phyloP scores from a whole-genome alignment of 2,888 invertebrate species.

The Dolichopus griseipennis region DNA sequence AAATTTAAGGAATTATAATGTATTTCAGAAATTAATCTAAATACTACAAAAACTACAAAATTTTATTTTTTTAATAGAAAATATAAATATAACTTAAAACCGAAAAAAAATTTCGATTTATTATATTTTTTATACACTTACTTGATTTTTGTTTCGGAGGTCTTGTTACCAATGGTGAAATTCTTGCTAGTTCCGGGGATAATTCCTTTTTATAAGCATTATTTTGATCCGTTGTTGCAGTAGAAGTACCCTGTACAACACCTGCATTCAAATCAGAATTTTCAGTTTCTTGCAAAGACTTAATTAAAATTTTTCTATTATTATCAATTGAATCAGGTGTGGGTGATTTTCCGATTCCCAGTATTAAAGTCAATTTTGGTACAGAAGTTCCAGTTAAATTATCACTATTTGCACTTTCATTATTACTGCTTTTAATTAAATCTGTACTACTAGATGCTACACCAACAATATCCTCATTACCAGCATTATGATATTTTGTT shows the following conservation, averaged over 20 bases:
- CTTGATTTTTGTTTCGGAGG: constrained; percentile 62
- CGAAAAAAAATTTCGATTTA: too few species aligned
- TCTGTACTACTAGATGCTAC: neutral
- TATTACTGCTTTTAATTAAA: constrained; percentile 8
- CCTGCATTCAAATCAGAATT: constrained; percentile 12
- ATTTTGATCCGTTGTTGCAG: neutral
- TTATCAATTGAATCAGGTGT: constrained; percentile 60
- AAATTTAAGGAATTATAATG: too few species aligned
- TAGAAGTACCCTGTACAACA: neutral
- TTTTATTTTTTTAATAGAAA: too few species aligned
- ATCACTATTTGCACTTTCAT: constrained; percentile 15
- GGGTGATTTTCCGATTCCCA: constrained; percentile 61
- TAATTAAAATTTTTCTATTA: constrained; percentile 14
- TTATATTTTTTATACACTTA: neutral
- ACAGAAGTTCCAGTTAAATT: constrained; percentile 38
- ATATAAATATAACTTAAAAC: too few species aligned
- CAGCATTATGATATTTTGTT: neutral
- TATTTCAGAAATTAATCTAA: too few species aligned
- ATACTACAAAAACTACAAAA: too few species aligned
- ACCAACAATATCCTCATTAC: neutral
- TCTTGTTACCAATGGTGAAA: constrained; percentile 72
- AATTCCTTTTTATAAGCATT: constrained; percentile 47
- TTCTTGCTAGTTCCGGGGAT: constrained; percentile 73
- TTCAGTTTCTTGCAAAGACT: constrained; percentile 9
- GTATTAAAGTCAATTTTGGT: constrained; percentile 71